phyloP scores from a whole-genome alignment of 2,113 vertebrate genomes.

The Trachemys scripta region DNA sequence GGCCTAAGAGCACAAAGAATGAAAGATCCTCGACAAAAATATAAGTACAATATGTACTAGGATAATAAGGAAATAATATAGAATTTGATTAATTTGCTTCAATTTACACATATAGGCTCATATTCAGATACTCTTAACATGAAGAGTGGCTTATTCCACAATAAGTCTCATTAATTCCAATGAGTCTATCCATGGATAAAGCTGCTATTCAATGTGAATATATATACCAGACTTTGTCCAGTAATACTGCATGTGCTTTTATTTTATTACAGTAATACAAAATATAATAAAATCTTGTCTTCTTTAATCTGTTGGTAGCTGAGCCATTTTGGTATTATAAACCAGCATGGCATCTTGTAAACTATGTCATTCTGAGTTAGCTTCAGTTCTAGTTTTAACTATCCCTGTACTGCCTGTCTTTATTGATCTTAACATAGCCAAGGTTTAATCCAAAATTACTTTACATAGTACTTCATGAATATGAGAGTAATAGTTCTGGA shows the following conservation, averaged over 20 bases:
- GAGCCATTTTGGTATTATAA: accelerated
- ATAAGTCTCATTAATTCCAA: neutral
- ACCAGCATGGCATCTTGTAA: neutral
- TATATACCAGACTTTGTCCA: neutral
- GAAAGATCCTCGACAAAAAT: neutral
- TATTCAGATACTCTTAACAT: neutral
- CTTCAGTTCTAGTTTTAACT: neutral
- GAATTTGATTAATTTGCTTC: neutral
- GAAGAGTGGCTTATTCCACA: neutral
- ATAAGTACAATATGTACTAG: neutral
- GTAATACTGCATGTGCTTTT: neutral
- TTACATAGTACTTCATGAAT: neutral
- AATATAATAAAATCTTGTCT: neutral
- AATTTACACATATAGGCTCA: neutral
- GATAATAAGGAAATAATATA: neutral
- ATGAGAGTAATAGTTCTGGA: neutral
- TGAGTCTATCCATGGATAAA: neutral
- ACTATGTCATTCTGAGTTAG: neutral
- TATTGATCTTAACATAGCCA: neutral
- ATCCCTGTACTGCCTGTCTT: neutral
- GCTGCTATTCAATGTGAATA: neutral
- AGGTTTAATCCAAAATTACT: neutral
- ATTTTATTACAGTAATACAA: neutral
- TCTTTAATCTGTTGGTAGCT: neutral
- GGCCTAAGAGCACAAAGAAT: neutral